A percentile compares a stretch with the other conserved stretches of the same genome.
Conservation (phyloP, 2,113 vertebrate genomes). For the Abramis brama region DNA sequence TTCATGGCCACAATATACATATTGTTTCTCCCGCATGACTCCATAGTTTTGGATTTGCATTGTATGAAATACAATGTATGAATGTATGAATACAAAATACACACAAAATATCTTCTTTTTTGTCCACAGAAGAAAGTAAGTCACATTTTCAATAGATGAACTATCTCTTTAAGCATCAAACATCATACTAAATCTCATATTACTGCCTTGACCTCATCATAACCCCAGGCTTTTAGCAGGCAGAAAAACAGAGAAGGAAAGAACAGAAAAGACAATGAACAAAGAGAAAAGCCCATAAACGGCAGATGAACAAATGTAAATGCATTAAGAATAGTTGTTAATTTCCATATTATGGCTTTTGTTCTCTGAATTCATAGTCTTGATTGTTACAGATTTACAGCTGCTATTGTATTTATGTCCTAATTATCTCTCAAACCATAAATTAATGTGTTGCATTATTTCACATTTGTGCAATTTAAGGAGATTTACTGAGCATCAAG, state of each 20-base stretch:
- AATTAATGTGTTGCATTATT: neutral
- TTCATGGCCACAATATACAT: too few relatives aligned
- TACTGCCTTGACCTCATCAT: conserved; percentile 4
- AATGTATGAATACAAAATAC: neutral
- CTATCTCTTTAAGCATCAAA: neutral
- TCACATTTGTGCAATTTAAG: neutral
- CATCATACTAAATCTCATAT: neutral
- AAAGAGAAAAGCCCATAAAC: neutral
- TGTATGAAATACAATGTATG: neutral
- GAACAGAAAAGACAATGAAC: neutral
- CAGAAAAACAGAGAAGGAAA: neutral
- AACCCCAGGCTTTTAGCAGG: neutral
- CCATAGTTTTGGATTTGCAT: neutral
- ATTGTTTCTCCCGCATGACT: too few relatives aligned
- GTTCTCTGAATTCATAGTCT: neutral
- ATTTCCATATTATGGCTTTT: neutral
- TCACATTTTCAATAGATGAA: neutral
- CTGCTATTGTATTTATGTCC: neutral
- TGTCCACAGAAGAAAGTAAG: too few relatives aligned
- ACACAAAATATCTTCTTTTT: neutral
- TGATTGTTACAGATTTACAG: conserved; percentile 1
- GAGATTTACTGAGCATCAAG: conserved; percentile 7
- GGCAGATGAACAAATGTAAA: neutral
- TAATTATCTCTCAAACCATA: neutral
- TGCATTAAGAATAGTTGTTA: neutral